Percentiles rank a stretch among this genome's conserved stretches.
phyloP scores from a whole-genome alignment of 2,113 vertebrate species.

The Stomatorhinus ivindoensis region DNA sequence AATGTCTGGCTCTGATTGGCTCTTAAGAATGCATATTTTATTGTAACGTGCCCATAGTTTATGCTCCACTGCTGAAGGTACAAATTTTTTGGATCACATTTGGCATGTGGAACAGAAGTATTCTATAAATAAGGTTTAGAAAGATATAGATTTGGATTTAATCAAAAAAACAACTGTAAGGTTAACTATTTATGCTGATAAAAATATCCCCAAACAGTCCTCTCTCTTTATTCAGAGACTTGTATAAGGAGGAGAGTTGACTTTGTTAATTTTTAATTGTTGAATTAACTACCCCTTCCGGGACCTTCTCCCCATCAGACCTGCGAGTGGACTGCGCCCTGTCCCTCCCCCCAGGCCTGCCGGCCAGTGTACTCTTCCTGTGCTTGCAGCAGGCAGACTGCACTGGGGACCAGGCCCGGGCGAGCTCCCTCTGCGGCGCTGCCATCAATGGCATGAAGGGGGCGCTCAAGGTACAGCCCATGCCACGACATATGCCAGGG shows the following conservation, averaged over 20 bases:
- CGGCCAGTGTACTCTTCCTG: constrained; percentile 62
- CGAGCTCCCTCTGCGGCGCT: constrained; percentile 44
- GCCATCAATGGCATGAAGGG: constrained; percentile 55
- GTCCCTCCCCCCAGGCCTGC: constrained; percentile 49
- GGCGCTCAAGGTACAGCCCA: constrained; percentile 57
- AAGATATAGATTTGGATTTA: background rate
- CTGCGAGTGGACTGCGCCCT: constrained; percentile 49
- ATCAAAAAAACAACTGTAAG: background rate
- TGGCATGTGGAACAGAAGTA: background rate
- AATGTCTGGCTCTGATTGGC: background rate
- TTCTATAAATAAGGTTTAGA: background rate
- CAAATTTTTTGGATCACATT: background rate
- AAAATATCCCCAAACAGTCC: background rate
- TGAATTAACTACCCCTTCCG: background rate
- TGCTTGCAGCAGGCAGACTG: constrained; percentile 59
- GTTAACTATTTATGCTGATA: background rate
- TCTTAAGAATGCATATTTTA: background rate
- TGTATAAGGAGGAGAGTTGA: background rate
- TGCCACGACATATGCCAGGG: too few relatives aligned
- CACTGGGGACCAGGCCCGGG: constrained; percentile 37
- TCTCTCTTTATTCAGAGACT: background rate
- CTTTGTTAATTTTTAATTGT: too few relatives aligned
- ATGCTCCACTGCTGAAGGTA: background rate
- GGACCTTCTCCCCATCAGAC: constrained; percentile 44
- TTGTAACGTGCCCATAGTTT: background rate